phyloP scores from a whole-genome alignment of 2,888 invertebrate genomes.

The Trachelus stipa region DNA sequence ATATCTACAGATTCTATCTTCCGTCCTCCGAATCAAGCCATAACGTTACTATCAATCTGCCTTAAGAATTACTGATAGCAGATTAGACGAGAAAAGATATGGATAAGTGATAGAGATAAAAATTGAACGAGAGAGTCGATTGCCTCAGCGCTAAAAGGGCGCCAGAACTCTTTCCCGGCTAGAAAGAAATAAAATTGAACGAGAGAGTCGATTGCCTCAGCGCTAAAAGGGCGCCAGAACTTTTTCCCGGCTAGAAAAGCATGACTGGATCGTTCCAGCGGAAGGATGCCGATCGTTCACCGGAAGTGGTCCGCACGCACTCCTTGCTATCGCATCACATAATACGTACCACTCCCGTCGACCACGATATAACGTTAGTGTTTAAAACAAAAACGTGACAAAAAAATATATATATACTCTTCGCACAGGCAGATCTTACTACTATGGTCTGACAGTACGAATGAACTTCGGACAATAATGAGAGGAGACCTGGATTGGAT shows the following conservation, averaged over 20 bases:
- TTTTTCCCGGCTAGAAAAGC: background rate
- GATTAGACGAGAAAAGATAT: too few relatives aligned
- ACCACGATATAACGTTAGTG: background rate
- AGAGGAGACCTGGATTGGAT: background rate
- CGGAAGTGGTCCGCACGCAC: slow-evolving; percentile 17
- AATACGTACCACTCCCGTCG: background rate
- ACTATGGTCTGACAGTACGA: background rate
- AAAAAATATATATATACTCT: background rate
- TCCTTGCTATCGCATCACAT: slow-evolving; percentile 12
- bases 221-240: background rate
- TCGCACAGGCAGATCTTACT: background rate
- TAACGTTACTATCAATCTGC: too few relatives aligned
- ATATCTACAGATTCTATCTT: too few relatives aligned
- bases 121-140: background rate
- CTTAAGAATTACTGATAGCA: too few relatives aligned
- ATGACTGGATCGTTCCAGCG: slow-evolving; percentile 6
- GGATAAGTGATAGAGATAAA: too few relatives aligned
- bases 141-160: background rate
- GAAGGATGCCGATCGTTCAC: slow-evolving; percentile 17
- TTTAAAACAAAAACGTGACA: background rate
- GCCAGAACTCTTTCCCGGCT: background rate
- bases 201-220: background rate
- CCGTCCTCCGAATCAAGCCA: too few relatives aligned
- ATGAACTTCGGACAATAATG: background rate
- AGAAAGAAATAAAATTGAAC: too few relatives aligned